Base-by-base conservation (phyloP, 2,113 vertebrate genomes). In the Corapipo altera region DNA sequence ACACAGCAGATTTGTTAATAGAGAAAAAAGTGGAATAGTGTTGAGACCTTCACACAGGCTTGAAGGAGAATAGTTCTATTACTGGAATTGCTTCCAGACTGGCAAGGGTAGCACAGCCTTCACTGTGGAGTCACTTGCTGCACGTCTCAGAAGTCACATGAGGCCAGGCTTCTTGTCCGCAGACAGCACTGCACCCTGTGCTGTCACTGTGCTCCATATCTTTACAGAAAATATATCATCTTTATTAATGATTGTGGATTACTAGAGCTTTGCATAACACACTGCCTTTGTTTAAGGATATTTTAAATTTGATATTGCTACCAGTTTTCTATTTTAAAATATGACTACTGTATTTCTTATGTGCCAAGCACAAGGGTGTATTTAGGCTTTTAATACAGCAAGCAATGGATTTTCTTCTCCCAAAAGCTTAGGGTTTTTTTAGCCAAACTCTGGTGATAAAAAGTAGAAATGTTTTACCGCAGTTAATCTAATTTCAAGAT, bases 401-500 rank as follows among this genome's bases (percentile, higher is more conserved):
- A 67, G 32, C 57, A 55, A 28, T 72, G 44, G 79, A 78, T 95
- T 95, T 93, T 30, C 41, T 89, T 26, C 19, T 91, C 88, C 58
- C 62, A 73, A 81, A 66, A 79, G 48, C 37, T 92, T 75, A 69
- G 15, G 15, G 17, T 93, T 77, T 89, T 78, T 30, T n/a, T 71
- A 67, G 83, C 59, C 71, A 93, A 67, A 69, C 37, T 88, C n/a
- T 70, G 26, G 23, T 67, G 24, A 86, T 41, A 91, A 89, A 81
- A 84, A 22, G 0, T 59, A 77, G 88, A 95, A 93, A 77, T 69
- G 59, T 95, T 97, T 85, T 92, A 37, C 65, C 86, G 41, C 49
- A 81, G 62, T 91, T 94, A 85, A 88, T 93, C 69, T 88, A 39
- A 66, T 93, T 93, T 96, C 82, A 96, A 33, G 66, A 91, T 89